Percentiles rank a stretch among this genome's conserved stretches.
These are phyloP conservation scores for Tragelaphus oryx DNA, from an alignment of 2,797 vertebrate species.

Conservation along the genomic window DNA sequence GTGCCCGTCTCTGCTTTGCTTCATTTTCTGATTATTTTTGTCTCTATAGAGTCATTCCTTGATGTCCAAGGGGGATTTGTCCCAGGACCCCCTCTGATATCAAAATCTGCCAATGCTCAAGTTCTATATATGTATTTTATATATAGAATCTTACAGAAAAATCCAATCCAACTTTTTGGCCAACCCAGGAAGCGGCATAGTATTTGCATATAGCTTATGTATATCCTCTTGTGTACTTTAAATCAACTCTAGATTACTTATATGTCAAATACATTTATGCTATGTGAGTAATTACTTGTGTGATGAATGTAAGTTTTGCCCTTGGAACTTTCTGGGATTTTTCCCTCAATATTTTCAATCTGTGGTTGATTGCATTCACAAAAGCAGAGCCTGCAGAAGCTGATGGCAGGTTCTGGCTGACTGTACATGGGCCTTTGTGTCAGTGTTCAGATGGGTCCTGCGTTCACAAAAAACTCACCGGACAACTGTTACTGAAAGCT, in stretches of 20 bases:
- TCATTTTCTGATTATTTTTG: neutral
- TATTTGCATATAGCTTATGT: neutral
- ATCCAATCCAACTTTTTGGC: neutral
- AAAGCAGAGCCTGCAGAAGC: no score
- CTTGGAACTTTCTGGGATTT: neutral
- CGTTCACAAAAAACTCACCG: neutral
- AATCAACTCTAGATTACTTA: neutral
- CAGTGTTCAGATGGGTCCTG: neutral
- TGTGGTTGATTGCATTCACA: neutral
- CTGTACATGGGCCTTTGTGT: neutral
- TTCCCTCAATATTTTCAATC: neutral
- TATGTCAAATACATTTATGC: neutral
- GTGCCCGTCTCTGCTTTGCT: neutral
- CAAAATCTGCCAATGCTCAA: neutral
- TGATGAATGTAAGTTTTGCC: neutral
- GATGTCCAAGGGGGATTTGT: neutral
- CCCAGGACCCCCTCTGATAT: neutral
- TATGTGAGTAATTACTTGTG: neutral
- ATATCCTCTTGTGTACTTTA: neutral
- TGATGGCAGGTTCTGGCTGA: neutral
- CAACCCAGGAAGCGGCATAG: neutral
- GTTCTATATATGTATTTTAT: neutral
- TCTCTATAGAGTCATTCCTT: neutral
- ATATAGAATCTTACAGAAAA: neutral
- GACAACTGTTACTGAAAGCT: neutral